Percentiles rank a stretch among this genome's conserved stretches.
These are phyloP conservation scores for Bellardia pandia DNA, from an alignment of 2,888 invertebrate genomes.

Conservation along the genomic window DNA sequence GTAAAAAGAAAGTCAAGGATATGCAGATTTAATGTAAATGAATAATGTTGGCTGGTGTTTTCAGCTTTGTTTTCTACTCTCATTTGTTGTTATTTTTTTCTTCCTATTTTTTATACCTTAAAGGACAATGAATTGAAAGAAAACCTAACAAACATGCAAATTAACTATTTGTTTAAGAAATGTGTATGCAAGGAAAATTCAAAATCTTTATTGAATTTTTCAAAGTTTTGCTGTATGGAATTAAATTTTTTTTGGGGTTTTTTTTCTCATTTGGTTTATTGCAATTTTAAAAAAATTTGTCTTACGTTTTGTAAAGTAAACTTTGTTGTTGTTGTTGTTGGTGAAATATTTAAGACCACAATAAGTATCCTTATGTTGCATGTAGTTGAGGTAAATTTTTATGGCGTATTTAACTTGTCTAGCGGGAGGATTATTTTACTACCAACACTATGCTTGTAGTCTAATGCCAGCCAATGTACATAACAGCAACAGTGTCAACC, in stretches of 20 bases:
- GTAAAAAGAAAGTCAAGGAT: constrained; percentile 62
- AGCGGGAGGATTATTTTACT: constrained; percentile 79
- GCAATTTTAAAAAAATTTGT: constrained; percentile 40
- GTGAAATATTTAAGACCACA: constrained; percentile 54
- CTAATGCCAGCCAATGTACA: constrained; percentile 20
- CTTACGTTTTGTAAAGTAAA: neutral
- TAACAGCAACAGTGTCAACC: constrained; percentile 60
- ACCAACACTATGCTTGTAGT: constrained; percentile 5
- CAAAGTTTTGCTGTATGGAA: constrained; percentile 4
- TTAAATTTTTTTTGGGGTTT: neutral
- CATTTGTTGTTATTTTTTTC: constrained; percentile 18
- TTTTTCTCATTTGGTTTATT: constrained; percentile 25
- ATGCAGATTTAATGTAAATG: constrained; percentile 68
- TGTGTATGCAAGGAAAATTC: constrained; percentile 57
- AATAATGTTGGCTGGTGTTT: constrained; percentile 44
- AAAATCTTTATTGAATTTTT: constrained; percentile 68
- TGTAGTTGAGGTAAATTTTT: constrained; percentile 77
- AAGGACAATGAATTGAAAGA: constrained; percentile 15
- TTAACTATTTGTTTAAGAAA: constrained; percentile 67
- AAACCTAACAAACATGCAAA: constrained; percentile 66
- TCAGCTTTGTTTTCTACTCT: constrained; percentile 13
- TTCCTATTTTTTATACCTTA: neutral
- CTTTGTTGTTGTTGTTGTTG: neutral
- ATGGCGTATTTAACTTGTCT: constrained; percentile 83
- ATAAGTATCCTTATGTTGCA: constrained; percentile 52